Evolutionary conservation across 2,797 vertebrate genomes (phyloP).

Genomic region (Ibycter americanus): DNA sequence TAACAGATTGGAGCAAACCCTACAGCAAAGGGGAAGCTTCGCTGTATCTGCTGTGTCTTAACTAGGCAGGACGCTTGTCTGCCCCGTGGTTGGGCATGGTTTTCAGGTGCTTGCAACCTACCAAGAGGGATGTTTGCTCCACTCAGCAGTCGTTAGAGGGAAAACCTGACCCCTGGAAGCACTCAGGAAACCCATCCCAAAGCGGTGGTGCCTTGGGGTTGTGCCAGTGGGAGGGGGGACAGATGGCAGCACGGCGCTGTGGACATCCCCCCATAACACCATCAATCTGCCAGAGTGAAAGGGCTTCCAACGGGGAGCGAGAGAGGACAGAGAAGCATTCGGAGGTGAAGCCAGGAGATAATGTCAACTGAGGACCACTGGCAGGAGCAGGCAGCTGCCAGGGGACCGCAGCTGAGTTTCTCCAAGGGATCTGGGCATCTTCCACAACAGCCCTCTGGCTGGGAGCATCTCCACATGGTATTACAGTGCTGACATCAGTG

Average conservation of each 20-base stretch:
- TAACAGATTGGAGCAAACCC: neutral
- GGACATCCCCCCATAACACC: neutral
- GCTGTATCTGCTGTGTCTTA: fast-evolving
- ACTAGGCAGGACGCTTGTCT: neutral
- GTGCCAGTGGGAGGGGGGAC: neutral
- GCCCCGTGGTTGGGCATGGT: neutral
- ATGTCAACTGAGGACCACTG: neutral
- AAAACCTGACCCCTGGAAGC: neutral
- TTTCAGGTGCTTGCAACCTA: neutral
- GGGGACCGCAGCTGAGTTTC: neutral
- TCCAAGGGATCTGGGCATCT: neutral
- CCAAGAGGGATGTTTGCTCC: neutral
- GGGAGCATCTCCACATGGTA: neutral
- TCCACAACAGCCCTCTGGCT: neutral
- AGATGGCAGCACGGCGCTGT: neutral
- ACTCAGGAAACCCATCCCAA: neutral
- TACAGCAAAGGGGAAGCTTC: neutral
- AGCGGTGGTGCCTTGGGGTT: neutral
- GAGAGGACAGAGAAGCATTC: neutral
- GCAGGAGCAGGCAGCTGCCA: neutral
- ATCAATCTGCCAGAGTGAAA: constrained; percentile 10
- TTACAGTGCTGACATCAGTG: neutral
- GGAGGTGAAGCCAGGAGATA: neutral
- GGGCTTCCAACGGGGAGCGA: neutral
- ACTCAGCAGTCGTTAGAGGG: neutral